These are phyloP conservation scores for Bacillus rossius DNA, from an alignment of 1,140 invertebrate species.

Conservation along the genomic window DNA sequence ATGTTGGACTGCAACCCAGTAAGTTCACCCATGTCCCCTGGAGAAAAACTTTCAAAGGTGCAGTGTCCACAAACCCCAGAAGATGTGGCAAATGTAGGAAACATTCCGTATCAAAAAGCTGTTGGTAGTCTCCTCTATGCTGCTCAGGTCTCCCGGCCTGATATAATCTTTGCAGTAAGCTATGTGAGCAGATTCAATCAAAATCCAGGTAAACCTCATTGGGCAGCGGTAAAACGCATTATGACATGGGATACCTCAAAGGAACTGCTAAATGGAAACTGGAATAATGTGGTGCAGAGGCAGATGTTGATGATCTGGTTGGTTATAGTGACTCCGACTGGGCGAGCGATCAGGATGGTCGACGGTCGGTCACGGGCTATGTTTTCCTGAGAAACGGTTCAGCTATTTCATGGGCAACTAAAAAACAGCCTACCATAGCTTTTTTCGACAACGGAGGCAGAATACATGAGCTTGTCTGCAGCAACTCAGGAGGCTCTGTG, in stretches of 20 bases:
- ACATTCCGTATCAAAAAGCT: constrained; percentile 32
- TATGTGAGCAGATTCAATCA: constrained; percentile 26
- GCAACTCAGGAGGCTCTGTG: constrained; percentile 24
- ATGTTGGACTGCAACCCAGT: constrained; percentile 23
- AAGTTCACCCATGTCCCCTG: constrained; percentile 19
- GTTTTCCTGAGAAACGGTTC: constrained; percentile 26
- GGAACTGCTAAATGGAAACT: constrained; percentile 31
- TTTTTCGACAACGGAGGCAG: constrained; percentile 36
- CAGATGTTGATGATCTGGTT: constrained; percentile 7
- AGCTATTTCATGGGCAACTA: constrained; percentile 33
- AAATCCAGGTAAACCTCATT: constrained; percentile 29
- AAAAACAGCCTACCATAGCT: constrained; percentile 37
- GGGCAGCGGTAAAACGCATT: constrained; percentile 35
- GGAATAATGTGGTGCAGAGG: not conserved
- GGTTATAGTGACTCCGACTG: constrained; percentile 24
- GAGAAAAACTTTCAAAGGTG: constrained; percentile 24
- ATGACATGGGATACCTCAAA: constrained; percentile 41
- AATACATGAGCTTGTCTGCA: constrained; percentile 32
- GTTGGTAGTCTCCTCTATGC: constrained; percentile 40
- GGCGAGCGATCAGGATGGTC: constrained; percentile 23
- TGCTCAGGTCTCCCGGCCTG: constrained; percentile 33
- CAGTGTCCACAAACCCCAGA: constrained; percentile 13
- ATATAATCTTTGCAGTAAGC: constrained; percentile 39
- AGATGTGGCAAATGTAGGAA: constrained; percentile 3
- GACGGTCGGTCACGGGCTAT: constrained; percentile 24